Conservation (phyloP, 2,113 vertebrate genomes). For the Brienomyrus brachyistius region DNA sequence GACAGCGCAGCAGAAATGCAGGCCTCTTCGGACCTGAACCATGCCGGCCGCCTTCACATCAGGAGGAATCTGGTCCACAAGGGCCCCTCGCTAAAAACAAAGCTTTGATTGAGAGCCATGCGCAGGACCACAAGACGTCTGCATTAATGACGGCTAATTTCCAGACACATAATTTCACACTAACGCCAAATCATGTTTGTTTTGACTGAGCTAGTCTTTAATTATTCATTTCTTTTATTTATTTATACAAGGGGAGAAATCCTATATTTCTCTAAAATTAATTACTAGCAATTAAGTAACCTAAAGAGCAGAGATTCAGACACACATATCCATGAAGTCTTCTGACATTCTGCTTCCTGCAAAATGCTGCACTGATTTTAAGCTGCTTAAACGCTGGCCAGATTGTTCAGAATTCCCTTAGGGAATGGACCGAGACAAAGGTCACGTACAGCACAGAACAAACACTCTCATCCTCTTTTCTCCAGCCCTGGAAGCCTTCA, state of each 20-base stretch:
- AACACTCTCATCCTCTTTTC: neutral
- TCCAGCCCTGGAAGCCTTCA: neutral
- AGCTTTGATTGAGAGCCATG: neutral
- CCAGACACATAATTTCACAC: slow-evolving; percentile 15
- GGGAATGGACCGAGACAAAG: neutral
- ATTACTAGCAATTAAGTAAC: slow-evolving; percentile 30
- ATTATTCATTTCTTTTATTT: slow-evolving; percentile 42
- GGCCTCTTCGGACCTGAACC: neutral
- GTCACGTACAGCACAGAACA: neutral
- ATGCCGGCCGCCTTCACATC: neutral
- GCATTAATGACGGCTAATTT: neutral
- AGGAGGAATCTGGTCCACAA: neutral
- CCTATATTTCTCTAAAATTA: slow-evolving; percentile 20
- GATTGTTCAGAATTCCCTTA: neutral
- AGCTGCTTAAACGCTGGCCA: neutral
- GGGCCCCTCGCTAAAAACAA: neutral
- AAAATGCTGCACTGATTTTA: neutral
- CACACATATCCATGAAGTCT: neutral
- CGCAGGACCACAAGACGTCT: neutral
- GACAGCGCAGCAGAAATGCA: neutral
- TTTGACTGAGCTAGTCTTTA: slow-evolving; percentile 22
- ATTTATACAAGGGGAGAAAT: slow-evolving; percentile 28
- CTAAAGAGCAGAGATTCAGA: slow-evolving; percentile 15
- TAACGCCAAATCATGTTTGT: slow-evolving; percentile 11
- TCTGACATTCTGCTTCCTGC: neutral